Evolutionary conservation across 2,888 invertebrate species (phyloP).

Genomic region (Malachius bipustulatus): DNA sequence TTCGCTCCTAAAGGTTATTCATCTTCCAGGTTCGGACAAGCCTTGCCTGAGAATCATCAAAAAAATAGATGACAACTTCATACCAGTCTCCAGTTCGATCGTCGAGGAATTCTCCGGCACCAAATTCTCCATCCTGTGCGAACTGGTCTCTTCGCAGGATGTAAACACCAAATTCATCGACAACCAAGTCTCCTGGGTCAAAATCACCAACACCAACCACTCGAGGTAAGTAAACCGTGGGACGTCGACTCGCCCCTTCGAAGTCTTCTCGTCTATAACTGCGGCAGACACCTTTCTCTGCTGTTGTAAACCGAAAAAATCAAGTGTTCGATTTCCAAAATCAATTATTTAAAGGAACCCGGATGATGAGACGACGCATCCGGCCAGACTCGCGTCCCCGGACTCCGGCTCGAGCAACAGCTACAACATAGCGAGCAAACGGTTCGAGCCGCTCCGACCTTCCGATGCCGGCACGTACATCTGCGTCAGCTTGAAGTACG

Average conservation of each 20-base stretch:
- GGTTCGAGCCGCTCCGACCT: conserved; percentile 27
- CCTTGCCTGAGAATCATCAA: conserved; percentile 30
- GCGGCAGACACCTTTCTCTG: too few relatives aligned
- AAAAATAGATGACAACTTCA: conserved; percentile 27
- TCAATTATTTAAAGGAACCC: too few relatives aligned
- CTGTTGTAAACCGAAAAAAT: too few relatives aligned
- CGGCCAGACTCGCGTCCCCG: too few relatives aligned
- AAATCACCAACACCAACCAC: conserved; percentile 18
- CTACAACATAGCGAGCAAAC: conserved; percentile 27
- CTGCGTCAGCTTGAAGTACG: conserved; percentile 32
- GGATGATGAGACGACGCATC: too few relatives aligned
- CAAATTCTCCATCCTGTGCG: conserved; percentile 32
- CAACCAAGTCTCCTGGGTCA: conserved; percentile 30
- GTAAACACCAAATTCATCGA: conserved; percentile 25
- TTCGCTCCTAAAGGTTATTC: too few relatives aligned
- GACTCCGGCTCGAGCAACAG: background rate
- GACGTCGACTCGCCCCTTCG: too few relatives aligned
- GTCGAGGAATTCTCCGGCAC: conserved; percentile 31
- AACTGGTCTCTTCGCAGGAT: conserved; percentile 26
- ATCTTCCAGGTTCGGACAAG: conserved; percentile 26
- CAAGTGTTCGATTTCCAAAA: too few relatives aligned
- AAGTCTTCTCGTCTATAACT: too few relatives aligned
- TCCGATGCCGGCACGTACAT: conserved; percentile 31
- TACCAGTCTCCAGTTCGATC: conserved; percentile 23
- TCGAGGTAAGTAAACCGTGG: too few relatives aligned